Base-by-base conservation (phyloP, 2,113 vertebrate genomes). In the Syrmaticus mikado region DNA sequence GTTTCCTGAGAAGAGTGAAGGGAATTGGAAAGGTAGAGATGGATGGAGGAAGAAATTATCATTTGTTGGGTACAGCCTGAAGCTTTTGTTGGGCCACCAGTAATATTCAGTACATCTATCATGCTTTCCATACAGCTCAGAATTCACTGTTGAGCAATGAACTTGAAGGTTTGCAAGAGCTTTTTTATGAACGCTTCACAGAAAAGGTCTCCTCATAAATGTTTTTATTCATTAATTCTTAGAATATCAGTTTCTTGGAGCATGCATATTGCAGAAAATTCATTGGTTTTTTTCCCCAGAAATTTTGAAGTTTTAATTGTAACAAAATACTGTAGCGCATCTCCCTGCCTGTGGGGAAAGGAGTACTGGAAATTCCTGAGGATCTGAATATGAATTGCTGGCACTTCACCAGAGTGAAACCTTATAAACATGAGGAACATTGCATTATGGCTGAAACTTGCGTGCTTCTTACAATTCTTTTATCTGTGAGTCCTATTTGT, bases 31-130 rank as follows among this genome's bases (percentile, higher is more conserved):
- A 68, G 68, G 62, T 77, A 46, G 66, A 74, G 75, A 36, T 46
- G 85, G 79, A 75, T 64, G 27, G 58, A 72, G 61, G 43, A 66
- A 55, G 82, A 68, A 93, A 77, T 64, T 72, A 40, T 32, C 30
- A 3, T 85, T 72, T 83, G 34, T 89, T 82, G 91, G 82, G 21
- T 18, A 18, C 86, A 86, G 52, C 48, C 83, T 76, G 72, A 45
- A 82, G 87, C 67, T 77, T 90, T 65, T 91, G 50, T 79, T 89
- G 83, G 61, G 46, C 70, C 86, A 58, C 15, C 79, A 75, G 50
- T 27, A 70, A 73, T 55, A 40, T 62, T 86, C 16, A 30, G 65
- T 82, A 13, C 45, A 52, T 43, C 55, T 20, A 40, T 89, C 16
- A 68, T 5, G 25, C 34, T 43, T 73, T 82, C 66, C 38, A 6